Evolutionary conservation across 2,113 vertebrate species (phyloP), one percentile per base, ranked within the genome.

Genomic region (Oreocharis arfaki): DNA sequence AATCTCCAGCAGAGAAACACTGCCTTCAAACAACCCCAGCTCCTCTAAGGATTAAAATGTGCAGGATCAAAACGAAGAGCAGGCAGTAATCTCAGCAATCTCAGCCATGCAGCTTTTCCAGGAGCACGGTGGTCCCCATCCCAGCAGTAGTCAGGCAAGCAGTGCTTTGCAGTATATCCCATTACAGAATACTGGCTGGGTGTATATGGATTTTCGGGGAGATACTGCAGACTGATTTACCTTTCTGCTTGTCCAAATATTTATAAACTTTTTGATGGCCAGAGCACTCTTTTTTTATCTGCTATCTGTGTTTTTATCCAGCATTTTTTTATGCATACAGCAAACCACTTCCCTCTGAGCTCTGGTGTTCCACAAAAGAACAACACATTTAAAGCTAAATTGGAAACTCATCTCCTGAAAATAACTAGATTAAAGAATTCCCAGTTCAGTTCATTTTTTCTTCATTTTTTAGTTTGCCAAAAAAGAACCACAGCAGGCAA

Each of bases 341-440:
- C 17, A 89, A 95, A 42, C 8, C 49, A 74, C 9, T 42, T 94
- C 47, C n/a, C 64, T 79, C 83, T 9, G 24, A 90, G 67, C 28
- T 79, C 71, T 90, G 86, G 37, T 63, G 79, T 89, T 90, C 50
- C 46, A 49, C 41, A 89, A 90, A 96, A 76, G 75, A 92, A 85
- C 28, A 94, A 41, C 49, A 87, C 42, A 86, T 91, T 91, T 86
- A 94, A 95, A 89, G 33, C 61, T 81, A 94, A 95, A 93, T 67
- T 93, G 83, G 69, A 87, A 95, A 92, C 35, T 57, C 69, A 76
- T 82, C 52, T 86, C 84, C 70, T 91, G 55, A 77, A 93, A 86
- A 84, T 92, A 93, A 80, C 60, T 61, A 57, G 50, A 57, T 95
- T 84, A 85, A 94, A 70, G 32, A 84, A 95, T 91, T 93, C 84